phyloP scores from a whole-genome alignment of 2,888 invertebrate genomes.

The Labia minor region DNA sequence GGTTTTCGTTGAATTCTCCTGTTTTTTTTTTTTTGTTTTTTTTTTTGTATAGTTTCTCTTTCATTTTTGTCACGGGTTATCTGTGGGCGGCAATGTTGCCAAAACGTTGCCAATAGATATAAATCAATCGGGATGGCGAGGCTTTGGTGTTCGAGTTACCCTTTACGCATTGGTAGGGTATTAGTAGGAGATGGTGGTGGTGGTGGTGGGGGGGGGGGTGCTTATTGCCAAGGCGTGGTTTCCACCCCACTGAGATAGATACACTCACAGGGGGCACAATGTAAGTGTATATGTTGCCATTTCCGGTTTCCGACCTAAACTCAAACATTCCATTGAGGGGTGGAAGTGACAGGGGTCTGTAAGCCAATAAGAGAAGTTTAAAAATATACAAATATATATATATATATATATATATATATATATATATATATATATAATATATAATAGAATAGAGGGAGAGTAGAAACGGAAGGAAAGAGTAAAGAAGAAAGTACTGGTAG shows the following conservation, averaged over 20 bases:
- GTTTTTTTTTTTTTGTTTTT: no score
- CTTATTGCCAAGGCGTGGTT: conserved; percentile 8
- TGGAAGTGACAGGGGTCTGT: background rate
- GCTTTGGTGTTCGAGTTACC: background rate
- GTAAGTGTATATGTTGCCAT: background rate
- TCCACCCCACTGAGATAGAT: no score
- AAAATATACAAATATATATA: background rate
- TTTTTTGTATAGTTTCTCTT: background rate
- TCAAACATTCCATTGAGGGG: conserved; percentile 1
- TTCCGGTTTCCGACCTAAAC: background rate
- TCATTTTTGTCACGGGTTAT: background rate
- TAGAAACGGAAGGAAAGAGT: no score
- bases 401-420: background rate
- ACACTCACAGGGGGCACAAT: background rate
- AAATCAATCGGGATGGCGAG: background rate
- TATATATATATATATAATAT: background rate
- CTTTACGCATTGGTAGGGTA: background rate
- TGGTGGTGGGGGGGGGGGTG: no score
- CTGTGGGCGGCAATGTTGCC: conserved; percentile 1
- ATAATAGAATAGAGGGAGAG: background rate
- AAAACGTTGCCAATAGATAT: conserved; percentile 7
- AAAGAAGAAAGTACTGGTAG: no score
- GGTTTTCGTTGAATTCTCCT: no score
- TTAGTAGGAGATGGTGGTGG: no score
- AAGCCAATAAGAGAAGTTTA: conserved; percentile 13